Conservation (phyloP, 2,113 vertebrate genomes). For the Ctenodactylus gundi region DNA sequence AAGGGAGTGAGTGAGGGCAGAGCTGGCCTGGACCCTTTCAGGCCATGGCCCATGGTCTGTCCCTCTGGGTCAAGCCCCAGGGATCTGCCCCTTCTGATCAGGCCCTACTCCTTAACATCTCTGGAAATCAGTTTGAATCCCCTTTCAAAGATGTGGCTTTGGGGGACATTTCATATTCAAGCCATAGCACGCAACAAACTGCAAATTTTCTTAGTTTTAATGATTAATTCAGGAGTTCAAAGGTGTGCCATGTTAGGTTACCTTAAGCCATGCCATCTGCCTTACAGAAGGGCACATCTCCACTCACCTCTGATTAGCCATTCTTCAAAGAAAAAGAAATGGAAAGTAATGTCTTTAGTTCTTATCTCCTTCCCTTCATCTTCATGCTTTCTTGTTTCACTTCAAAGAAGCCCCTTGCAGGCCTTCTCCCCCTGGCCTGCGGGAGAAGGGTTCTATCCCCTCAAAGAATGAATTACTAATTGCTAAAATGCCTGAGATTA, state of each 20-base stretch:
- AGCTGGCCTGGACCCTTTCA: too few relatives aligned
- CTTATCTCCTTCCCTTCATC: background rate
- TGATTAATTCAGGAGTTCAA: background rate
- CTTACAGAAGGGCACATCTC: background rate
- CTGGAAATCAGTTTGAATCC: too few relatives aligned
- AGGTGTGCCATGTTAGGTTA: background rate
- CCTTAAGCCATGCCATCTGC: background rate
- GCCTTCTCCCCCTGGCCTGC: too few relatives aligned
- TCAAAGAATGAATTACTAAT: background rate
- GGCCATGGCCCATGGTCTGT: too few relatives aligned
- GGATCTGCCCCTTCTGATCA: too few relatives aligned
- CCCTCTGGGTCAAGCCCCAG: too few relatives aligned
- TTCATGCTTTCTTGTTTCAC: slow-evolving; percentile 36
- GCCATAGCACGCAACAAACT: too few relatives aligned
- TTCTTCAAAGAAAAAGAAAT: background rate
- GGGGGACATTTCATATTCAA: too few relatives aligned
- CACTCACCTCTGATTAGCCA: background rate
- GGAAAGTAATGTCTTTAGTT: background rate
- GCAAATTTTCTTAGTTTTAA: background rate
- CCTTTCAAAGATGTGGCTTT: too few relatives aligned
- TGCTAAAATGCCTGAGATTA: slow-evolving; percentile 15
- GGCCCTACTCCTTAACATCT: too few relatives aligned
- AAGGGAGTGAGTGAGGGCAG: too few relatives aligned
- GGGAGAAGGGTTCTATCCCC: background rate
- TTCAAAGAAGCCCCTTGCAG: slow-evolving; percentile 30